A percentile compares a stretch with the other conserved stretches of the same genome.
phyloP scores from a whole-genome alignment of 1,140 invertebrate species.

The Apis cerana region DNA sequence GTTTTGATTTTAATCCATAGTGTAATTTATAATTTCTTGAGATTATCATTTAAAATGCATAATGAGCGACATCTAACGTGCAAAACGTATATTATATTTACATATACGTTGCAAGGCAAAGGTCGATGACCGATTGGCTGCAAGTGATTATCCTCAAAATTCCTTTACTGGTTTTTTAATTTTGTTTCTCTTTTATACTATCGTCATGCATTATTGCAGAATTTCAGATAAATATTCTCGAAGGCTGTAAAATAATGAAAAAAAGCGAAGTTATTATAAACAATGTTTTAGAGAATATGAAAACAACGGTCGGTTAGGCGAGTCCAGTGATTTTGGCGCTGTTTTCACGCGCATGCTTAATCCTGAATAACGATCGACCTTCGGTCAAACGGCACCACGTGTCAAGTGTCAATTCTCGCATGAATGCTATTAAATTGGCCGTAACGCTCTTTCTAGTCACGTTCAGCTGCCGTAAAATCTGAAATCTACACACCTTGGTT shows the following conservation, averaged over 20 bases:
- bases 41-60: not conserved
- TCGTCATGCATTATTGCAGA: not conserved
- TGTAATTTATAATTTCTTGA: slow-evolving; percentile 1
- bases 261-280: not conserved
- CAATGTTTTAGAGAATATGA: not conserved
- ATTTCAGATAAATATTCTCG: not conserved
- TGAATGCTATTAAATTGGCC: slow-evolving; percentile 21
- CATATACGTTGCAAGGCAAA: too few relatives aligned
- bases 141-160: too few relatives aligned
- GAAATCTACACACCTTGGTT: not conserved
- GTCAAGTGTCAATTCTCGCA: slow-evolving; percentile 10
- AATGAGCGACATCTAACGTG: not conserved
- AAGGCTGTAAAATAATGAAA: not conserved
- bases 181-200: not conserved
- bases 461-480: slow-evolving; percentile 13
- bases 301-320: not conserved
- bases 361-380: slow-evolving; percentile 64
- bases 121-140: too few relatives aligned
- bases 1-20: too few relatives aligned
- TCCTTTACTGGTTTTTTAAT: not conserved
- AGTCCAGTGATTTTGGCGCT: slow-evolving; percentile 16
- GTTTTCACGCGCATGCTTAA: slow-evolving; percentile 49
- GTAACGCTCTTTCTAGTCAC: slow-evolving; percentile 16
- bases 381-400: slow-evolving; percentile 21
- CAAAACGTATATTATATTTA: too few relatives aligned